Conservation (phyloP, 2,888 invertebrate genomes). For the Rhingia campestris region DNA sequence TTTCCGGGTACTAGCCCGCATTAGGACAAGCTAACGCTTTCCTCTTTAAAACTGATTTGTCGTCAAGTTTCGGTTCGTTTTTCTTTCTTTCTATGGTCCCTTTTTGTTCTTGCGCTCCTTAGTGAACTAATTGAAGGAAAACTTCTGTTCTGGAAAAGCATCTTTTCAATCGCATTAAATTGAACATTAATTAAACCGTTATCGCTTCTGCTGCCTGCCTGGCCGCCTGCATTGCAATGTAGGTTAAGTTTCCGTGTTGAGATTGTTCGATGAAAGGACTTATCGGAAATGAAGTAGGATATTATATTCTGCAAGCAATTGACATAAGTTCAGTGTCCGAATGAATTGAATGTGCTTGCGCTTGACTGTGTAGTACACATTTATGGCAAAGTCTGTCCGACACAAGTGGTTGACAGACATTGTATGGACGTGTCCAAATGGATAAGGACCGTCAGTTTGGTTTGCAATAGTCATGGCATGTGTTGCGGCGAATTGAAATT, state of each 20-base stretch:
- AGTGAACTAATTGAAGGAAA: constrained; percentile 50
- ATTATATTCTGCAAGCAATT: constrained; percentile 8
- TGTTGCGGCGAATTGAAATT: background rate
- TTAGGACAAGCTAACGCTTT: constrained; percentile 9
- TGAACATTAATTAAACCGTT: constrained; percentile 67
- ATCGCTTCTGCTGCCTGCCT: constrained; percentile 3
- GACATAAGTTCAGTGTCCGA: background rate
- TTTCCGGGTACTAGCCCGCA: constrained; percentile 23
- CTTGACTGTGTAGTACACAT: background rate
- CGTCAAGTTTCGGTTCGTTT: too few relatives aligned
- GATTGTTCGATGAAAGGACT: constrained; percentile 4
- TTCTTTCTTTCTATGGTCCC: background rate
- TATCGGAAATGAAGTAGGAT: constrained; percentile 12
- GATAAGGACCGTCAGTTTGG: background rate
- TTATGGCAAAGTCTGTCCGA: background rate
- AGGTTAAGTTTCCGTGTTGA: constrained; percentile 45
- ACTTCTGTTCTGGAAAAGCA: constrained; percentile 19
- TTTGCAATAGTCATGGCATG: background rate
- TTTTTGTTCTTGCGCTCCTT: constrained; percentile 4
- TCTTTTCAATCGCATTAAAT: constrained; percentile 62
- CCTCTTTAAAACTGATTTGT: background rate
- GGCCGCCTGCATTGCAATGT: constrained; percentile 23
- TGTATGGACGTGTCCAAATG: background rate
- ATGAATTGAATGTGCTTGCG: background rate
- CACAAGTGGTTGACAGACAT: background rate